Evolutionary conservation across 1,140 invertebrate species (phyloP), one percentile per base, ranked within the genome.

Genomic region (Orussus abietinus): DNA sequence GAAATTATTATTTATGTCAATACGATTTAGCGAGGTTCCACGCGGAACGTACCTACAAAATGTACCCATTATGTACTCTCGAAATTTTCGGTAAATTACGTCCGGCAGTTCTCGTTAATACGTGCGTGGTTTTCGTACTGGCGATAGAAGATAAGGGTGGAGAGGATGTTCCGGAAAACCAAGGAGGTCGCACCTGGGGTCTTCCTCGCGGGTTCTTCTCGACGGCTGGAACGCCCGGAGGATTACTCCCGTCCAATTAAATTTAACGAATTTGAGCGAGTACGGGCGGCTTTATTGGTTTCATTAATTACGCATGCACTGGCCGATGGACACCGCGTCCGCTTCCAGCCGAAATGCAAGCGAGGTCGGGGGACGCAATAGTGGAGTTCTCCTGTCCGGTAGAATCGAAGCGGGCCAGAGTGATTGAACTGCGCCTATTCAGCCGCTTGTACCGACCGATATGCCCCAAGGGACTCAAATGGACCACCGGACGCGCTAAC

Each of bases 391-490:
- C 29, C 28, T 32, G 15, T 9, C 25, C 28, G 7, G 21, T 10
- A 38, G 6, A 30, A 12, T 30, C 22, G 22, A 25, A 25, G 22
- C 6, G 6, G 18, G 9, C 7, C 12, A 18, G 17, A 42, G 46
- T 35, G 52, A 55, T 48, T 46, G 38, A 52, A 55, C 42, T 33
- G 40, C 41, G 47, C 41, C 45, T 45, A 44, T 53, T 52, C 17
- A 19, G 29, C 17, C 44, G 11, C 41, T 42, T 9, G 36, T 9
- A 38, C 38, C 32, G 36, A 38, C 39, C 35, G 33, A 45, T 52
- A 60, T 63, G 55, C 60, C 64, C 59, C 33, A 48, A 47, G 63
- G 64, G 53, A 51, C 42, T 18, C 38, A 41, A 52, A 53, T 54
- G 37, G 43, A 25, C 44, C 26, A 38, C 31, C 38, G n/a, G 25